phyloP scores from a whole-genome alignment of 2,797 vertebrate genomes.

The Eleutherodactylus coqui region DNA sequence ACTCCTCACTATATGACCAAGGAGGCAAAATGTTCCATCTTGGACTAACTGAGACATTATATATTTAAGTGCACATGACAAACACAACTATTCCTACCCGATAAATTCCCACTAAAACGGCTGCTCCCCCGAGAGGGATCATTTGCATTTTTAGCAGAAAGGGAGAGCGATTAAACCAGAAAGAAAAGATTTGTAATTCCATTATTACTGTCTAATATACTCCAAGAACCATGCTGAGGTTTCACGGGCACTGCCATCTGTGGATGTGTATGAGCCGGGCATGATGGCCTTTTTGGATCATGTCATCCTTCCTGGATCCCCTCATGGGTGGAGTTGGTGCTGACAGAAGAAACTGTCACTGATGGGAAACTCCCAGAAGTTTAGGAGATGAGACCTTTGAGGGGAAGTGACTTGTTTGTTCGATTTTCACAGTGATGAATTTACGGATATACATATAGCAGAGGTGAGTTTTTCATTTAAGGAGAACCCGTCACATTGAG shows the following conservation, averaged over 20 bases:
- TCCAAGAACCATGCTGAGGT: neutral
- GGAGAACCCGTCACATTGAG: too few relatives aligned
- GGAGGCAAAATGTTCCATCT: constrained; percentile 3
- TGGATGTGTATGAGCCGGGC: neutral
- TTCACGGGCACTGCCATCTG: too few relatives aligned
- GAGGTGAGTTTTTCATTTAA: too few relatives aligned
- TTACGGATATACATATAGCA: too few relatives aligned
- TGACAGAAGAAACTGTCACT: neutral
- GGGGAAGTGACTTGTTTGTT: neutral
- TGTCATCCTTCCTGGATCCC: neutral
- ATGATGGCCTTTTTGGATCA: neutral
- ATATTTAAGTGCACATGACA: constrained; percentile 25
- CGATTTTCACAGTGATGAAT: neutral
- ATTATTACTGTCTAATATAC: neutral
- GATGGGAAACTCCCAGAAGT: neutral
- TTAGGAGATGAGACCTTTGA: neutral
- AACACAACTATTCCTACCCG: constrained; percentile 36
- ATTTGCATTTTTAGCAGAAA: constrained; percentile 25
- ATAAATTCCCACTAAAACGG: constrained; percentile 23
- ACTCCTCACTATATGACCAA: too few relatives aligned
- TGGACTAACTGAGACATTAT: constrained; percentile 34
- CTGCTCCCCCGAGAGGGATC: constrained; percentile 15
- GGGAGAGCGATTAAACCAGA: constrained; percentile 5
- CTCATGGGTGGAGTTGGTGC: neutral
- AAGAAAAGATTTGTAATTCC: constrained; percentile 11